phyloP scores from a whole-genome alignment of 2,888 invertebrate genomes.

The Meganola albula region DNA sequence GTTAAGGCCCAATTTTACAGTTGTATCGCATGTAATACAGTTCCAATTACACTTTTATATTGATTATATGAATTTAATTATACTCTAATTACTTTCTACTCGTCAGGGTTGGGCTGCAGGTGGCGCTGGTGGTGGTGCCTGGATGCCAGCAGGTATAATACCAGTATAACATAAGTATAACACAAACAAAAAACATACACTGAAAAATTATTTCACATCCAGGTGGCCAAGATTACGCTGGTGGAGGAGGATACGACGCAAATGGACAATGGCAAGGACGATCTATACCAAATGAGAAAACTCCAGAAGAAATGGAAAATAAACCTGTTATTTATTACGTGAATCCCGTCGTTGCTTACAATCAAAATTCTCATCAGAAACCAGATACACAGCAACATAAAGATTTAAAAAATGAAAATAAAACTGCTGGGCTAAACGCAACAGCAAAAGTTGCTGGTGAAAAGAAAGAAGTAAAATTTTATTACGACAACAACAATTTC shows the following conservation, averaged over 20 bases:
- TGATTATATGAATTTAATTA: too few species aligned
- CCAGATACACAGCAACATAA: too few species aligned
- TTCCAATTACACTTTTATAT: too few species aligned
- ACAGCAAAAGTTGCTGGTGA: constrained; percentile 2
- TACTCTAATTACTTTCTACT: too few species aligned
- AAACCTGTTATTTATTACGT: constrained; percentile 21
- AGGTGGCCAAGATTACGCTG: constrained; percentile 62
- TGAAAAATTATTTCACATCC: constrained; percentile 33
- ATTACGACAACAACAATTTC: too few species aligned
- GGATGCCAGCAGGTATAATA: constrained; percentile 72
- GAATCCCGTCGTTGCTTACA: neutral
- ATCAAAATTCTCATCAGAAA: too few species aligned
- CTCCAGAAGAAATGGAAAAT: constrained; percentile 22
- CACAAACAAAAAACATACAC: constrained; percentile 16
- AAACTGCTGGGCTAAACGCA: too few species aligned
- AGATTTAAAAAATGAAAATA: too few species aligned
- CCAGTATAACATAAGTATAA: constrained; percentile 35
- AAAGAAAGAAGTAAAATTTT: constrained; percentile 4
- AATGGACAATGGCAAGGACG: constrained; percentile 72
- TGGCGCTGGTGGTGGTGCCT: constrained; percentile 63
- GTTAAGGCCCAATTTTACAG: too few species aligned
- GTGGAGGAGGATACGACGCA: constrained; percentile 62
- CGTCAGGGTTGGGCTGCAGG: constrained; percentile 67
- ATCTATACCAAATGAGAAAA: constrained; percentile 42
- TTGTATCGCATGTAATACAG: too few species aligned